Conservation (phyloP, 2,797 vertebrate species). For the Agapornis canus region DNA sequence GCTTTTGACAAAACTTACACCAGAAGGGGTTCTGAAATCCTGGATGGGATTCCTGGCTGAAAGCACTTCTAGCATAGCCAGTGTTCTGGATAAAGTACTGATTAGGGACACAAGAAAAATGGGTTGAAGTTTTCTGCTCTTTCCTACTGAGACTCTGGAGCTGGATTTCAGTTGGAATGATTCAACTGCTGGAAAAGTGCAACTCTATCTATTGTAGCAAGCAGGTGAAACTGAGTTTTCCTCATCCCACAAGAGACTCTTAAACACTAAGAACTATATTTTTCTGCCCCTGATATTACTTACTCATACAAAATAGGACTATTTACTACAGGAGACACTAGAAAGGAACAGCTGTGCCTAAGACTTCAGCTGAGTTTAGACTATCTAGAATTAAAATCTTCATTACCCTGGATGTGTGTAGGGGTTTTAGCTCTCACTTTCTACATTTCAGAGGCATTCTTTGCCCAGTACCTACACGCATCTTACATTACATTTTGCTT, state of each 20-base stretch:
- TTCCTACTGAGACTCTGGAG: not conserved
- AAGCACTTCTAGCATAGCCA: not conserved
- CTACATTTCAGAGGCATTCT: not conserved
- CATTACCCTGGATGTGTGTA: not conserved
- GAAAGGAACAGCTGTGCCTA: not conserved
- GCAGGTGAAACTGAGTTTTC: not conserved
- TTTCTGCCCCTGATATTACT: not conserved
- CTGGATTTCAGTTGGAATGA: not conserved
- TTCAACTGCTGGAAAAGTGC: not conserved
- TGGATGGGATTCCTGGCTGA: not conserved
- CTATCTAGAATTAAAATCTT: not conserved
- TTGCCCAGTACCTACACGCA: not conserved
- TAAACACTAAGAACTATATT: accelerated
- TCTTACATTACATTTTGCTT: not conserved
- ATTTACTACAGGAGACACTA: not conserved
- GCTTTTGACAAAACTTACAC: not conserved
- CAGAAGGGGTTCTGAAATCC: not conserved
- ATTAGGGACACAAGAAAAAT: not conserved
- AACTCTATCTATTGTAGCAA: not conserved
- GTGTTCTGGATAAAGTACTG: not conserved
- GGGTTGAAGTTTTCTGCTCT: not conserved
- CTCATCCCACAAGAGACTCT: not conserved
- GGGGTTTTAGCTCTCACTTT: not conserved
- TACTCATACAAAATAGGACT: not conserved
- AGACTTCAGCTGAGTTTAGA: not conserved